A percentile compares a stretch with the other conserved stretches of the same genome.
Conservation (phyloP, 2,113 vertebrate genomes). For the Apodemus speciosus region DNA sequence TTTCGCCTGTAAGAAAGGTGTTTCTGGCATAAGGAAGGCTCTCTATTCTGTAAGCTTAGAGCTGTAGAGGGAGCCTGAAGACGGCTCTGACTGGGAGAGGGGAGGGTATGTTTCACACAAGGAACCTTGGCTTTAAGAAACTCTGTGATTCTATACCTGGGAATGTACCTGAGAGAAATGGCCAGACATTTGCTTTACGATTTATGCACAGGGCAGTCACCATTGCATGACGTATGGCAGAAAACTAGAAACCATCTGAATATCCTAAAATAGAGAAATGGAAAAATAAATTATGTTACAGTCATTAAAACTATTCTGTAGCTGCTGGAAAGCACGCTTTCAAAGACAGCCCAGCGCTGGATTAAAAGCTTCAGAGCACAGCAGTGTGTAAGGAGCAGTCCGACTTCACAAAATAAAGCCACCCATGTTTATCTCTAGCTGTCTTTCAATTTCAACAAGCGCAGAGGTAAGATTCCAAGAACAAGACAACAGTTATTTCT, state of each 20-base stretch:
- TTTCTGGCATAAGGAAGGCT: neutral
- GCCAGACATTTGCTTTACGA: neutral
- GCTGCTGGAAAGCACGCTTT: neutral
- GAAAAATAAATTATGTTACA: neutral
- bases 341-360: neutral
- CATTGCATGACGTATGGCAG: neutral
- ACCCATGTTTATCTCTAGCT: neutral
- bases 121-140: neutral
- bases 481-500: neutral
- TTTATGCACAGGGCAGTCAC: neutral
- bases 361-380: neutral
- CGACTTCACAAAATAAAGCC: neutral
- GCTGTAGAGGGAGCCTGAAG: neutral
- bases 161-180: neutral
- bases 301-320: neutral
- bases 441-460: slow-evolving; percentile 1
- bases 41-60: neutral
- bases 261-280: neutral
- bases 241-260: slow-evolving; percentile 7
- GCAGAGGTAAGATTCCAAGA: neutral
- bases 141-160: neutral
- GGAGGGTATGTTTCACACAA: neutral
- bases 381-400: rapidly evolving
- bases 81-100: neutral
- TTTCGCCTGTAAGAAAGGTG: neutral